Conservation (phyloP, 53 echinoderm and acorn worm genomes). For the Hippasteria phrygiana region DNA sequence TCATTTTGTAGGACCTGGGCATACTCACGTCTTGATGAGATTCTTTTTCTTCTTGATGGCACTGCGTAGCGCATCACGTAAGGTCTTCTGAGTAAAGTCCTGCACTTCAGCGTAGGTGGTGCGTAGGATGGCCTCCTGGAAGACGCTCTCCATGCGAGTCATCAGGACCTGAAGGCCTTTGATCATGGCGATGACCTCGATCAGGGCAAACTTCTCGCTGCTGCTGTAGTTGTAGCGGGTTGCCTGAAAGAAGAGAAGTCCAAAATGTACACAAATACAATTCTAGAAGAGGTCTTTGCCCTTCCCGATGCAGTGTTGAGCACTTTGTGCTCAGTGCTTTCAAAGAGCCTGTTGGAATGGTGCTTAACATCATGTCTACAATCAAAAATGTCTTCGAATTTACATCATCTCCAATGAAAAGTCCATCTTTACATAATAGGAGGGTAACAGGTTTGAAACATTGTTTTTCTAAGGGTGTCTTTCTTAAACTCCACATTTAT, state of each 20-base stretch:
- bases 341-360: too few species aligned
- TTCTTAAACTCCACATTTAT: too few species aligned
- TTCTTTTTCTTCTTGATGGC: constrained; percentile 99
- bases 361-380: too few species aligned
- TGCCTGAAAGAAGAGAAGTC: constrained; percentile 62
- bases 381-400: too few species aligned
- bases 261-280: background rate
- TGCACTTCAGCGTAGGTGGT: constrained; percentile 97
- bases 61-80: constrained; percentile 86
- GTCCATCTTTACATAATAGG: too few species aligned
- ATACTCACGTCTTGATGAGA: constrained; percentile 78
- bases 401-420: too few species aligned
- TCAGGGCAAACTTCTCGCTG: constrained; percentile 97
- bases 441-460: too few species aligned
- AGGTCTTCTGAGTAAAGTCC: constrained; percentile 88
- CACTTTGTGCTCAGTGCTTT: too few species aligned
- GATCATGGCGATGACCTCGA: constrained; percentile 99
- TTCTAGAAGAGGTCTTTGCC: background rate
- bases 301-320: too few species aligned
- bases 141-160: constrained; percentile 98
- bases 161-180: constrained; percentile 98
- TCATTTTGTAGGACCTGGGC: too few species aligned
- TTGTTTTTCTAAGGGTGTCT: too few species aligned
- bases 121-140: constrained; percentile 91
- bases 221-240: constrained; percentile 98